Evolutionary conservation across 2,113 vertebrate species (phyloP), one percentile per base, ranked within the genome.

Genomic region (Chascanopsetta lugubris): DNA sequence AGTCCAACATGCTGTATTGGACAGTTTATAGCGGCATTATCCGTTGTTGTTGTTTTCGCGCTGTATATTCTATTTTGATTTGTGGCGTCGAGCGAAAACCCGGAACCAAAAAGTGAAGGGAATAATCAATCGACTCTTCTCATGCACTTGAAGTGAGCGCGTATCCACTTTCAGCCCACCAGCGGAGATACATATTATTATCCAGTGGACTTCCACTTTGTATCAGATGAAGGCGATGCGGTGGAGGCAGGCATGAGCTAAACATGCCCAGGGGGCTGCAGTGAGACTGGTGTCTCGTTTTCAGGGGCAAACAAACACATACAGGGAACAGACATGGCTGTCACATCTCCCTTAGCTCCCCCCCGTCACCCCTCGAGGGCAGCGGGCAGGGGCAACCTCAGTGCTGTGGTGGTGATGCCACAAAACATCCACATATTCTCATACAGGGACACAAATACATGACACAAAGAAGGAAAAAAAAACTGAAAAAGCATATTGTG

Each of bases 281-380:
- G 78, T 75, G 83, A 88, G 83, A 82, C 79, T 38, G 69, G 86
- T 77, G 82, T 89, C 87, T 93, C 83, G 54, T 87, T 91, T 91
- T 89, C 87, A 89, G 88, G 87, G 85, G 83, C 89, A 89, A 83
- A 86, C 87, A 82, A 85, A 89, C 83, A 87, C 73, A 85, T 90
- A 89, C 90, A 91, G 84, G 78, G 82, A 92, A 80, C 91, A 93
- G 91, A 92, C 89, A 86, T 76, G 82, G 79, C 93, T 93, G 92
- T 92, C 91, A 92, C 88, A 84, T 92, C 90, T 83, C 86, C 71
- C 86, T 89, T 86, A 89, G 80, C 85, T 90, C 70, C 72, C 69
- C 76, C 69, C 76, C 76, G 82, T 87, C 86, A 76, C 69, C 79
- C 87, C 87, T 7, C n/a, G 51, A 80, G 90, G 89, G 80, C 81